Evolutionary conservation across 1,140 invertebrate genomes (phyloP).

Genomic region (Hesperophylax magnus): DNA sequence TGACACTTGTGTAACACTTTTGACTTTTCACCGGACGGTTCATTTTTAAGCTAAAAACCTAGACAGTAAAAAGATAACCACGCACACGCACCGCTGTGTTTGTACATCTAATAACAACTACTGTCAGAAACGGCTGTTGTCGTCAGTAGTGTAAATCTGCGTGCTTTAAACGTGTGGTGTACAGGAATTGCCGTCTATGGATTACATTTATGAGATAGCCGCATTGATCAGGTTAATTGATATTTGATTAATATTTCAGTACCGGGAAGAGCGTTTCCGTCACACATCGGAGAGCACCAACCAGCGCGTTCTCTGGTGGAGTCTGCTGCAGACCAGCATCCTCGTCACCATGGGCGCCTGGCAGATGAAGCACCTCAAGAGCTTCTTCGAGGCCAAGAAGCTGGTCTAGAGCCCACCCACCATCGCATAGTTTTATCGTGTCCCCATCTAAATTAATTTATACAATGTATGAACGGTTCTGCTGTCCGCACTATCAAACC

Average conservation of each 20-base stretch:
- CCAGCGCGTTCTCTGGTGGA: slow-evolving; percentile 98
- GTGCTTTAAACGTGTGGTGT: too few relatives aligned
- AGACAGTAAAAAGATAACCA: too few relatives aligned
- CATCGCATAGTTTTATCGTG: neutral
- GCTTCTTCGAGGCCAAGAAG: slow-evolving; percentile 99
- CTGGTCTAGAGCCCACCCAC: slow-evolving; percentile 80
- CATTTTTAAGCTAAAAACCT: too few relatives aligned
- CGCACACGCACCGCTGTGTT: too few relatives aligned
- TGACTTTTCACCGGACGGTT: too few relatives aligned
- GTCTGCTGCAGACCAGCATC: slow-evolving; percentile 91
- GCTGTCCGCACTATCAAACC: slow-evolving; percentile 31
- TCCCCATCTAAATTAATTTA: neutral
- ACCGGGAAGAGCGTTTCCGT: slow-evolving; percentile 97
- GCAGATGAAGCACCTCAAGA: slow-evolving; percentile 99
- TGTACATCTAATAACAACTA: too few relatives aligned
- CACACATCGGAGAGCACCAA: slow-evolving; percentile 99
- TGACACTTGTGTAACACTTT: too few relatives aligned
- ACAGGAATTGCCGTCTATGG: too few relatives aligned
- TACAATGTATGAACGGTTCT: neutral
- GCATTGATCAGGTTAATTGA: too few relatives aligned
- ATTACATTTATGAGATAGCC: too few relatives aligned
- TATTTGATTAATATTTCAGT: slow-evolving; percentile 75
- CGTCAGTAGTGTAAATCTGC: too few relatives aligned
- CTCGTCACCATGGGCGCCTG: slow-evolving; percentile 95
- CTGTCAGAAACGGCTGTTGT: too few relatives aligned